A percentile compares a stretch with the other conserved stretches of the same genome.
Conservation (phyloP, 2,113 vertebrate species). For the Amblyornis subalaris region DNA sequence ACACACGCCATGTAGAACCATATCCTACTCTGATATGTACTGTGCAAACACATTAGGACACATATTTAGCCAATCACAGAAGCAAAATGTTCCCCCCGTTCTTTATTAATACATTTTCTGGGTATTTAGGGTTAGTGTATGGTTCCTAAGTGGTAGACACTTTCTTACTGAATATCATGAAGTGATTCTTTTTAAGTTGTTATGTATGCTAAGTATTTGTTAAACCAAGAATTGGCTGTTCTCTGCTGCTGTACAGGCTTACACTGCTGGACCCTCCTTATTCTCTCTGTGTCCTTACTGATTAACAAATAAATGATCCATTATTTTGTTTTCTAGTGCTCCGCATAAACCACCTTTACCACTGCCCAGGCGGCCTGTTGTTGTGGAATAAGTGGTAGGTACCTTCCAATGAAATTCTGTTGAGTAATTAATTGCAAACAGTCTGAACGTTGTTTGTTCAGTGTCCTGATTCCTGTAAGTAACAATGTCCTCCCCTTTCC, state of each 20-base stretch:
- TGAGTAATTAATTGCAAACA: background rate
- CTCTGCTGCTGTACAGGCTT: background rate
- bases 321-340: background rate
- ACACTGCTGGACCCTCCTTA: background rate
- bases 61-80: background rate
- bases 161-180: background rate
- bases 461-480: background rate
- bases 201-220: background rate
- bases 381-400: background rate
- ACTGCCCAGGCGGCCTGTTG: background rate
- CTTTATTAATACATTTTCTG: background rate
- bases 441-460: background rate
- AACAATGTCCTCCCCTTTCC: background rate
- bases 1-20: rapidly evolving
- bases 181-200: background rate
- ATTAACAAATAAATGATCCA: background rate
- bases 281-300: background rate
- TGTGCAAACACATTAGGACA: background rate
- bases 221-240: background rate
- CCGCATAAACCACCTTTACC: background rate
- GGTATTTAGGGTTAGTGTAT: background rate
- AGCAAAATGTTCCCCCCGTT: background rate
- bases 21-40: background rate
- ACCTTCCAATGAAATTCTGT: background rate
- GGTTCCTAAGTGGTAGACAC: background rate